Conservation (phyloP, 2,113 vertebrate species). For the Lepisosteus oculatus region DNA sequence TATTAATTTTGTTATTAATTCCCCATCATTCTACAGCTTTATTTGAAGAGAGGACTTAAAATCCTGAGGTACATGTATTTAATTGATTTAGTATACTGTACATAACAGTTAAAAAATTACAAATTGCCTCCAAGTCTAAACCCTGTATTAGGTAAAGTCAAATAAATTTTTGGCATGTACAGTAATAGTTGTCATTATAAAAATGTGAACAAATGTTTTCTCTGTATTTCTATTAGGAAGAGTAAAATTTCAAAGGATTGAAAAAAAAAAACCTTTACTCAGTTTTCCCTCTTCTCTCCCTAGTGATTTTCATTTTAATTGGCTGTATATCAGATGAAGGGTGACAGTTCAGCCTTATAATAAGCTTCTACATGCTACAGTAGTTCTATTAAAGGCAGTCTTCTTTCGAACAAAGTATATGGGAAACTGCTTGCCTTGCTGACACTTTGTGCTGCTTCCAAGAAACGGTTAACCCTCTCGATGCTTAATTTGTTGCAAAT, state of each 20-base stretch:
- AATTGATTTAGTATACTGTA: too few species aligned
- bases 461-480: neutral
- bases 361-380: constrained; percentile 29
- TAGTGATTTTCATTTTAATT: constrained; percentile 34
- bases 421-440: neutral
- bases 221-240: neutral
- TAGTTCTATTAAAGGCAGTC: constrained; percentile 22
- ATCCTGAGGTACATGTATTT: constrained; percentile 9
- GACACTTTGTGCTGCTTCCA: neutral
- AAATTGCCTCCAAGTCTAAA: neutral
- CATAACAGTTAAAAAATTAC: constrained; percentile 2
- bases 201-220: neutral
- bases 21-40: neutral
- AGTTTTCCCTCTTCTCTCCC: neutral
- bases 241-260: neutral
- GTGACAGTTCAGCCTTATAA: constrained; percentile 15
- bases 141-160: neutral
- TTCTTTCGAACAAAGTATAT: neutral
- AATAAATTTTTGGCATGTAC: neutral
- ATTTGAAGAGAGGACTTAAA: neutral
- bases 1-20: neutral
- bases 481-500: too few species aligned
- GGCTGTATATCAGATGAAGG: constrained; percentile 27
- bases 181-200: neutral
- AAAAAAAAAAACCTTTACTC: constrained; percentile 11